Base-by-base conservation (phyloP, 1,140 invertebrate species). In the Pentalonia nigronervosa region DNA sequence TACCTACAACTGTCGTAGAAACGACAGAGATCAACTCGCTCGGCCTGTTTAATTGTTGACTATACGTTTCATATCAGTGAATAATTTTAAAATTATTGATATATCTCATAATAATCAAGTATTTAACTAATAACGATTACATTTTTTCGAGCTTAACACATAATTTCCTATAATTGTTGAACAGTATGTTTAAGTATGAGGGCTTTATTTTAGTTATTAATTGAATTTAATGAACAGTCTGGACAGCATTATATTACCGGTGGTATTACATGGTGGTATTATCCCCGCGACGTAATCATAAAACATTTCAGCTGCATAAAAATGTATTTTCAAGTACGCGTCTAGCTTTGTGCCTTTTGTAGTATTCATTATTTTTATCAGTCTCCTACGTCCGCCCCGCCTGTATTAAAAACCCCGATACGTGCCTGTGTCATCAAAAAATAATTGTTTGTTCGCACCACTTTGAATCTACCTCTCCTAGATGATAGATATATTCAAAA, bases 281-380 rank as follows among this genome's bases (percentile, higher is more conserved):
- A n/a, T 76, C 60, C 60, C 6, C n/a, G 17, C 30, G 6, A 76
- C n/a, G 17, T n/a, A 76, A 76, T 76, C 60, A 76, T n/a, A 76
- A 76, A 76, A 34, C 60, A 76, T 76, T 76, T 76, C 60, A n/a
- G n/a, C 60, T 14, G n/a, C 60, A 76, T 76, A 76, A 76, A 76
- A 76, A 76, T 76, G 14, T 76, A 76, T 76, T 76, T 76, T 76
- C 60, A 76, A 76, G 60, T 76, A 17, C n/a, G 14, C 60, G 17
- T 76, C 30, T 76, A 76, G 60, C 60, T 76, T 76, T 76, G 60
- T 76, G 30, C n/a, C 60, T 76, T 76, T 76, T 76, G 60, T 76
- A 34, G 60, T 76, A 76, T 76, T 76, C 60, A 76, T 76, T 76
- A 76, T 76, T 76, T 76, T 76, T 76, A 76, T 76, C 60, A 76